Conservation (phyloP, 1,140 invertebrate species). For the Drosophila tristis region DNA sequence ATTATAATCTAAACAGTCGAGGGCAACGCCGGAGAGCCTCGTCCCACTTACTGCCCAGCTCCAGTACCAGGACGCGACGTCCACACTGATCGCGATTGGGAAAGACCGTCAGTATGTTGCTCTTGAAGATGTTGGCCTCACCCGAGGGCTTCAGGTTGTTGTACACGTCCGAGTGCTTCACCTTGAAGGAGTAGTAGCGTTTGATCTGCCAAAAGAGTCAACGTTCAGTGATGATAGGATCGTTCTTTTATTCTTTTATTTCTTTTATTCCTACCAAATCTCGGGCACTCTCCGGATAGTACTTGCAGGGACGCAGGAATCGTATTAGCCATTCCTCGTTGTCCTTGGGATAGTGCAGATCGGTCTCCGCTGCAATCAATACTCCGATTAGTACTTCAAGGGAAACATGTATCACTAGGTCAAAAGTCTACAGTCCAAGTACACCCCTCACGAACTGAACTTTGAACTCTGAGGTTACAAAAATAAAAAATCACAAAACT, state of each 20-base stretch:
- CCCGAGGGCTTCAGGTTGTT: constrained; percentile 88
- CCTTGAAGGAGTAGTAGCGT: constrained; percentile 91
- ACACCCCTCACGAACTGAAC: too few species aligned
- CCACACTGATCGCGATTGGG: constrained; percentile 91
- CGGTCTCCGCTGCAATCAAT: constrained; percentile 87
- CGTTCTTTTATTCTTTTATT: too few species aligned
- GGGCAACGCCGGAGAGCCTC: not conserved
- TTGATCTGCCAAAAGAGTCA: constrained; percentile 86
- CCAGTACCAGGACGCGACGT: constrained; percentile 89
- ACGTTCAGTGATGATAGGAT: not conserved
- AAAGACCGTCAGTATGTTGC: constrained; percentile 91
- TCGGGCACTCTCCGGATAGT: constrained; percentile 90
- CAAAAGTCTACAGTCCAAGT: too few species aligned
- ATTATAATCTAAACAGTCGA: constrained; percentile 2
- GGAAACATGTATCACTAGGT: too few species aligned
- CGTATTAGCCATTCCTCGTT: constrained; percentile 90
- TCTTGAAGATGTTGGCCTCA: constrained; percentile 91
- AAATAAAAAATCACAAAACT: too few species aligned
- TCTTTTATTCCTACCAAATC: constrained; percentile 89
- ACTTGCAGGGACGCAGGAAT: constrained; percentile 92
- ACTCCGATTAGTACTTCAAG: too few species aligned
- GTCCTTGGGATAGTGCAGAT: constrained; percentile 88
- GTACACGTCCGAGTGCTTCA: constrained; percentile 90
- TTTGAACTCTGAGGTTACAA: too few species aligned
- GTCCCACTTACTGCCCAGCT: constrained; percentile 90